Conservation (phyloP, 1,140 invertebrate genomes). For the Condylostylus longicornis region DNA sequence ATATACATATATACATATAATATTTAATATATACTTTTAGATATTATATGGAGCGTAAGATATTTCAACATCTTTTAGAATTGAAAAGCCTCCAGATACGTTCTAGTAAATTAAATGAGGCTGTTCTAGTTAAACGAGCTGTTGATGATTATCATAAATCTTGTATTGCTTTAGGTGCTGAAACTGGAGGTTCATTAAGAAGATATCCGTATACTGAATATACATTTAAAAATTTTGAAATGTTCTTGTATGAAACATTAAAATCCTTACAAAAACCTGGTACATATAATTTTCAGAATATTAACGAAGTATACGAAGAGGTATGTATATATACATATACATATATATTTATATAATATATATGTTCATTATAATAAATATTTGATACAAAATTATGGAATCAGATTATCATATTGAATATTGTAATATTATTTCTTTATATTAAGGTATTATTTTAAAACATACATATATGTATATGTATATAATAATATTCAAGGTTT, state of each 20-base stretch:
- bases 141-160: slow-evolving; percentile 67
- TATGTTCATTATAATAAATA: too few relatives aligned
- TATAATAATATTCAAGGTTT: too few relatives aligned
- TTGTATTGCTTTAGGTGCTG: slow-evolving; percentile 51
- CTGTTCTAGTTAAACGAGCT: slow-evolving; percentile 71
- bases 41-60: slow-evolving; percentile 80
- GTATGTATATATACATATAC: too few relatives aligned
- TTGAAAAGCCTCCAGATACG: slow-evolving; percentile 84
- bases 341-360: too few relatives aligned
- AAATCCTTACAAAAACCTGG: slow-evolving; percentile 57
- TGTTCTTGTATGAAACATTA: slow-evolving; percentile 79
- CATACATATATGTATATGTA: too few relatives aligned
- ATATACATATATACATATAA: too few relatives aligned
- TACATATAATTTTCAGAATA: slow-evolving; percentile 34
- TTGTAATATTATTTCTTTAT: too few relatives aligned
- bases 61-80: slow-evolving; percentile 87
- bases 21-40: too few relatives aligned
- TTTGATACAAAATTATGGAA: too few relatives aligned
- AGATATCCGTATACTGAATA: slow-evolving; percentile 55
- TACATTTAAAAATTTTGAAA: slow-evolving; percentile 76
- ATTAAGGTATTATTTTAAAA: too few relatives aligned
- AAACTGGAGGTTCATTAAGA: slow-evolving; percentile 30
- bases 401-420: too few relatives aligned
- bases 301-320: slow-evolving; percentile 34
- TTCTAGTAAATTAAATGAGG: slow-evolving; percentile 74